A percentile compares a stretch with the other conserved stretches of the same genome.
These are phyloP conservation scores for Alfaro cultratus DNA, from an alignment of 2,797 vertebrate genomes.

Conservation along the genomic window DNA sequence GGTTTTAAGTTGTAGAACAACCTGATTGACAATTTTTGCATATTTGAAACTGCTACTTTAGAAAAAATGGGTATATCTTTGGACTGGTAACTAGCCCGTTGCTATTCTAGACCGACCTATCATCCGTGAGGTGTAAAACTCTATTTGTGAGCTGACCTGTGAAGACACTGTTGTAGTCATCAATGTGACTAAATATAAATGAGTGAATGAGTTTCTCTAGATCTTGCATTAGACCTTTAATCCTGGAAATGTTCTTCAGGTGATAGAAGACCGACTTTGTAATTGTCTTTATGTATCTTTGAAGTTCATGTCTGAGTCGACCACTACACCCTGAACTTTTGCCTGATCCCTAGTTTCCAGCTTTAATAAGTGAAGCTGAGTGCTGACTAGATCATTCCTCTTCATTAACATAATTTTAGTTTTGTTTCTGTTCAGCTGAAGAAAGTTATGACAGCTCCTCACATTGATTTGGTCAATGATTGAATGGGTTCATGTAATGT, in stretches of 20 bases:
- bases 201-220: background rate
- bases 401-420: no score
- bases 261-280: background rate
- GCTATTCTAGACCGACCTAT: background rate
- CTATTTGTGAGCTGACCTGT: background rate
- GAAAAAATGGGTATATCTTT: background rate
- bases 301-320: background rate
- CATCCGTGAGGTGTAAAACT: background rate
- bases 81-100: background rate
- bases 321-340: background rate
- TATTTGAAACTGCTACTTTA: background rate
- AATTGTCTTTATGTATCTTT: background rate
- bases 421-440: background rate
- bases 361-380: background rate
- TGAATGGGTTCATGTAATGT: background rate
- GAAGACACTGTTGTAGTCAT: background rate
- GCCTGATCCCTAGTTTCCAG: background rate
- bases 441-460: background rate
- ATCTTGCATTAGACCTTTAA: no score
- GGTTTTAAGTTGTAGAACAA: background rate
- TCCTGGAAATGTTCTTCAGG: background rate
- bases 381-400: no score
- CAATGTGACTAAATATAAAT: background rate
- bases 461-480: background rate
- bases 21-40: background rate